Base-by-base conservation (phyloP, 2,888 invertebrate species). In the Melipona bicolor region DNA sequence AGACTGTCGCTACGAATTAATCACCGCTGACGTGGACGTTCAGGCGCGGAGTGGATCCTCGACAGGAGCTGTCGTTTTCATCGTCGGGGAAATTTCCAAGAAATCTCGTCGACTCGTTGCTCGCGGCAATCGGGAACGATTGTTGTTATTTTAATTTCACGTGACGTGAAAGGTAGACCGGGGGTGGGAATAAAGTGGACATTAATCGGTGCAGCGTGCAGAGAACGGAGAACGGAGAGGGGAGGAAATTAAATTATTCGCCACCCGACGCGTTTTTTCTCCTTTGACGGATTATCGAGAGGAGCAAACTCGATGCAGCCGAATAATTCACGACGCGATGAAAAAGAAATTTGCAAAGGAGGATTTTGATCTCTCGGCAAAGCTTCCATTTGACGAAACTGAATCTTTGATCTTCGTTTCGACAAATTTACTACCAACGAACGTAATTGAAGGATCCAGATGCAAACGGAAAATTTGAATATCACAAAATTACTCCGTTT, bases 1-100 rank as follows among this genome's bases (percentile, higher is more conserved):
- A 0, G 5, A n/a, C 69, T 74, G 69, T 62, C 77, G 61, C 62
- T 24, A 64, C 21, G 65, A 70, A 84, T 84, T 84, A 84, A 84
- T 83, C 59, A 65, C 49, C 61, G 9, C 50, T 49, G 54, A 24
- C 59, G 24, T 17, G 5, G 43, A 54, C 54, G 54, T 50, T 43
- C 24, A 13, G 36, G 61, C 32, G 61, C 32, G n/a, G 54, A 50
- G n/a, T n/a, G 11, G 50, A 56, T 77, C 36, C 17, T n/a, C 21
- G 24, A 17, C 43, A 19, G n/a, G 2, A 62, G 65, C 54, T 32
- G 32, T 3, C 27, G 50, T 19, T 65, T n/a, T 36, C 36, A 36
- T 36, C 0, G 32, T 36, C 36, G 17, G 9, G n/a, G 17, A 3
- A 24, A 49, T 67, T 67, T 49, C 6, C 65, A 36, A 36, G 65